Conservation (phyloP, 2,113 vertebrate genomes). For the Mungos mungo region DNA sequence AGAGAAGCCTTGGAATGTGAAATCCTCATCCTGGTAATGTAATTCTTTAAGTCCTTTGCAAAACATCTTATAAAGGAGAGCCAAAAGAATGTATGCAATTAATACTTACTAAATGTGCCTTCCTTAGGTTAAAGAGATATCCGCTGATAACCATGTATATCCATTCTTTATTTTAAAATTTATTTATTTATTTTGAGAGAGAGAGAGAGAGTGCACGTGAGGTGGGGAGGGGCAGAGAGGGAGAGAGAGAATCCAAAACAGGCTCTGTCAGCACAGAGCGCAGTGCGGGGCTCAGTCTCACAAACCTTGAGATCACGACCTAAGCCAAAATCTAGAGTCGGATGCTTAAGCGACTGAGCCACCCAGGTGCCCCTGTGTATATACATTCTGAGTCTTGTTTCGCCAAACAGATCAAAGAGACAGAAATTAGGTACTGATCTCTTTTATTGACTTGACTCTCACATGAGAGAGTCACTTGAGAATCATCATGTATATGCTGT, state of each 20-base stretch:
- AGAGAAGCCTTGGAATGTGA: conserved; percentile 30
- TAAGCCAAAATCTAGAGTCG: no score
- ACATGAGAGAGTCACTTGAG: neutral
- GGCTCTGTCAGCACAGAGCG: no score
- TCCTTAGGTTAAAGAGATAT: neutral
- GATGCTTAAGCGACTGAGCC: no score
- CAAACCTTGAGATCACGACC: no score
- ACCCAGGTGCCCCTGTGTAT: neutral
- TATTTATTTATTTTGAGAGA: no score
- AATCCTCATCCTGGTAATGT: neutral
- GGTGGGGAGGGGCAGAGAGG: no score
- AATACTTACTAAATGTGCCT: neutral
- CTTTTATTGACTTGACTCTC: neutral
- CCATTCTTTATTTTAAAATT: neutral
- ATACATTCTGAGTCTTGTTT: neutral
- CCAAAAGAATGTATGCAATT: neutral
- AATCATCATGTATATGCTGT: neutral
- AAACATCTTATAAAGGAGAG: neutral
- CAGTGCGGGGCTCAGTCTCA: no score
- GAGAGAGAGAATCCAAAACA: no score
- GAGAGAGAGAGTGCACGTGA: no score
- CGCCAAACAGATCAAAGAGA: neutral
- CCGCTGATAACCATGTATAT: neutral
- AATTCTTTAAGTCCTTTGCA: conserved; percentile 33
- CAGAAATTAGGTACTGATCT: neutral